Evolutionary conservation across 2,888 invertebrate genomes (phyloP), one percentile per base, ranked within the genome.

Genomic region (Aphidius colemani): DNA sequence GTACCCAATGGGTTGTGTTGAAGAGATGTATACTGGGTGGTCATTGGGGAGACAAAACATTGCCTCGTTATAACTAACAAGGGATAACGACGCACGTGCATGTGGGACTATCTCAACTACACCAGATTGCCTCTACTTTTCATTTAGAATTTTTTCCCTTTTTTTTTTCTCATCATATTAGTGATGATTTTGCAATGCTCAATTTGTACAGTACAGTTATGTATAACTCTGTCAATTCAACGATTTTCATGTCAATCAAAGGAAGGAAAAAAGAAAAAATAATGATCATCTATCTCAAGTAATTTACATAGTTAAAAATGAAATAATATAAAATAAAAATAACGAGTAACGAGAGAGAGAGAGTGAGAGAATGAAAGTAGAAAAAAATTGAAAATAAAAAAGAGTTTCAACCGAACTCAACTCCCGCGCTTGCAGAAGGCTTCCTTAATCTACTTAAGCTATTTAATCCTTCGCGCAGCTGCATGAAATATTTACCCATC

Each of bases 401-500:
- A 57, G 48, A 46, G 39, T 41, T 41, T 39, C 41, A 59, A 58
- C 53, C 45, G 59, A 62, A 53, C 53, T 39, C 55, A 50, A 11
- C 57, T 8, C 63, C 63, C 67, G 58, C 68, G 63, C 67, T 64
- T 67, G 59, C 64, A 58, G 45, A 46, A 61, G 56, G 40, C 39
- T 64, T 68, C 74, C 73, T 77, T 81, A 78, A 81, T 81, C 81
- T 74, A 74, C 70, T 77, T 76, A 76, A 81, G 74, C 76, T 72
- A 72, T 73, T 78, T 79, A 79, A 80, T 79, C 79, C 57, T 75
- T 67, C 68, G 75, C 73, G 73, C 76, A 78, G 78, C 78, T 79
- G 78, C 77, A 79, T 81, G 76, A 81, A 80, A 81, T 81, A 81
- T 81, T 82, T 80, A 81, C 75, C 74, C 71, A 57, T 57, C 57